Conservation (phyloP, 2,797 vertebrate genomes). For the Urosaurus nigricauda region DNA sequence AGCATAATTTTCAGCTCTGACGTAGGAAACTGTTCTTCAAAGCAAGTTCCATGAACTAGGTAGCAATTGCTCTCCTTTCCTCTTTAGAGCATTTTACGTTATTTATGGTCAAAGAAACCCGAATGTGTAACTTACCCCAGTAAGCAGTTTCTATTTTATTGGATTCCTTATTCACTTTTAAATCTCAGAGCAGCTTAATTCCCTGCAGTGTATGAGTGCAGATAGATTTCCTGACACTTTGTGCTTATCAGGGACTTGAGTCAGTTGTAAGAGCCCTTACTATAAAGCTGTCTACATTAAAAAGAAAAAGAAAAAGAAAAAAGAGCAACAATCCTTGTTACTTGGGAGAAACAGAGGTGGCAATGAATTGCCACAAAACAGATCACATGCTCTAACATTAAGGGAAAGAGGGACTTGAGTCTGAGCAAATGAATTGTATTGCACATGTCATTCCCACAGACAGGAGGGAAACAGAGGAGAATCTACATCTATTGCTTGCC, state of each 20-base stretch:
- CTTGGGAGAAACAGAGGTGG: constrained; percentile 40
- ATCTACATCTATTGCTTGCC: constrained; percentile 6
- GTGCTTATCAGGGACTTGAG: background rate
- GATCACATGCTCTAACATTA: background rate
- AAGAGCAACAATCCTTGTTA: constrained; percentile 6
- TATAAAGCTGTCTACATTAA: background rate
- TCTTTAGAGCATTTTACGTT: constrained; percentile 31
- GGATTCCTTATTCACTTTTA: constrained; percentile 28
- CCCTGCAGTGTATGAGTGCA: background rate
- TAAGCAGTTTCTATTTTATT: constrained; percentile 8
- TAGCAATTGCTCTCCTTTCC: background rate
- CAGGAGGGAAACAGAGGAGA: constrained; percentile 11
- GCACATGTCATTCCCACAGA: background rate
- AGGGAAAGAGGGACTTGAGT: constrained; percentile 37
- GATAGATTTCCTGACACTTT: background rate
- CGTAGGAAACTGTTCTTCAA: background rate
- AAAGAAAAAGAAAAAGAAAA: constrained; percentile 27
- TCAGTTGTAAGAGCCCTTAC: background rate
- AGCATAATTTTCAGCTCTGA: background rate
- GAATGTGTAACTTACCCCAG: background rate
- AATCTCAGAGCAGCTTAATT: constrained; percentile 34
- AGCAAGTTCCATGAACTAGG: constrained; percentile 11
- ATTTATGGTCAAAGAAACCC: constrained; percentile 38
- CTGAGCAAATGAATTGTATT: constrained; percentile 35
- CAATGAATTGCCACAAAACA: constrained; percentile 40